Base-by-base conservation (phyloP, 2,113 vertebrate species). In the Chitala chitala region DNA sequence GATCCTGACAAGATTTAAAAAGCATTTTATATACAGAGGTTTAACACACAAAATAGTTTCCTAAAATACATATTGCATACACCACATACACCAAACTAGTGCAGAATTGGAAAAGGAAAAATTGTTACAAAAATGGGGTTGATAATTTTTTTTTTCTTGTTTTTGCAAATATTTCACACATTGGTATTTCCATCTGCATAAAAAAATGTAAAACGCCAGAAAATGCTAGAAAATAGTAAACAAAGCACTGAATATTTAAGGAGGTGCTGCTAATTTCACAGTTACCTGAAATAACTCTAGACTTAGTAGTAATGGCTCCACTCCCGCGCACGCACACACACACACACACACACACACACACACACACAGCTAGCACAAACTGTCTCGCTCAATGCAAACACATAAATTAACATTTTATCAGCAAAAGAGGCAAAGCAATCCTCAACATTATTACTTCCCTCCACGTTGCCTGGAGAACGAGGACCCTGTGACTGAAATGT, bases 381-480 rank as follows among this genome's bases (percentile, higher is more conserved):
- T 6, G 22, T 13, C 2, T 5, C 8, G 5, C 29, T 36, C 59
- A 22, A 38, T 75, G 76, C 50, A 75, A 76, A 79, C 80, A 74
- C 0, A 29, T 26, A 69, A 46, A 73, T 63, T 54, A 70, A 9
- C 33, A 9, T 71, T 80, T 77, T 75, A 78, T 75, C 70, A 75
- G 69, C 53, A 10, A 53, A 53, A 50, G n/a, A 22, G 63, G 54
- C n/a, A 69, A 66, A 75, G 70, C 6, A 5, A 9, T 38, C 29
- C 48, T 75, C 40, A 0, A 17, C 46, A 13, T 66, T 22, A 36
- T 75, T 70, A 75, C 66, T 66, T 48, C 29, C 15, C 53, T 40
- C 36, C 22, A 26, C 31, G 4, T 40, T 29, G 31, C 17, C 54
- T 42, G 36, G 26, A 33, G 78, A 79, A 84, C 7, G 38, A 78